A percentile compares a stretch with the other conserved stretches of the same genome.
Conservation (phyloP, 1,140 invertebrate species). For the Brachionus paranguensis region DNA sequence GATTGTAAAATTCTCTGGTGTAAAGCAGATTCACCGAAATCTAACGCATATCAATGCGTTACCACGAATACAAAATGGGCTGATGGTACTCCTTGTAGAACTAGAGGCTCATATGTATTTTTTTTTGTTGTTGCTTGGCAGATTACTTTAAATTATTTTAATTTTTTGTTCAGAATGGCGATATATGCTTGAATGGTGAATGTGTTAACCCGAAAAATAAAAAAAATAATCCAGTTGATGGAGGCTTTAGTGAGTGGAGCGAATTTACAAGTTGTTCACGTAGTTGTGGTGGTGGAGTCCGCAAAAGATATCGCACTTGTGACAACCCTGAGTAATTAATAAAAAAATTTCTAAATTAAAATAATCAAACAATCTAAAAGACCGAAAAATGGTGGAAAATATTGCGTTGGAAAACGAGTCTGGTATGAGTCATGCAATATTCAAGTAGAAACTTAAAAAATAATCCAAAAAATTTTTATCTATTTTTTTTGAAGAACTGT, state of each 20-base stretch:
- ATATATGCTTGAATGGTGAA: slow-evolving; percentile 25
- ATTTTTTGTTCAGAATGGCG: neutral
- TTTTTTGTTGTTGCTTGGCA: neutral
- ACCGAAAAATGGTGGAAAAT: slow-evolving; percentile 35
- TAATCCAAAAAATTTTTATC: neutral
- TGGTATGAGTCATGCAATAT: slow-evolving; percentile 21
- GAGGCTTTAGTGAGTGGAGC: slow-evolving; percentile 21
- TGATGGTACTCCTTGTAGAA: slow-evolving; percentile 30
- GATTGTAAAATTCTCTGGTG: slow-evolving; percentile 35
- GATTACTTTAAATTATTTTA: neutral
- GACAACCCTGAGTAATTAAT: slow-evolving; percentile 33
- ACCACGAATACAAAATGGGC: slow-evolving; percentile 32
- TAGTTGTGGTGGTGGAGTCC: slow-evolving; percentile 29
- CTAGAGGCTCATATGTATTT: neutral
- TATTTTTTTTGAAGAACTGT: neutral
- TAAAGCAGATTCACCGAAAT: neutral
- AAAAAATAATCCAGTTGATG: neutral
- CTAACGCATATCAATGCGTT: neutral
- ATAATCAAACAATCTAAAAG: neutral
- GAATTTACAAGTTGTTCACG: slow-evolving; percentile 28
- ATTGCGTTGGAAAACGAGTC: slow-evolving; percentile 23
- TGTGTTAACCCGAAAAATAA: neutral
- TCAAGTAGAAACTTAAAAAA: neutral
- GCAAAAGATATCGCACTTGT: slow-evolving; percentile 26
- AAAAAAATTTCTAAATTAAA: neutral